phyloP scores from a whole-genome alignment of 1,140 invertebrate genomes.

The Platyura marginata region DNA sequence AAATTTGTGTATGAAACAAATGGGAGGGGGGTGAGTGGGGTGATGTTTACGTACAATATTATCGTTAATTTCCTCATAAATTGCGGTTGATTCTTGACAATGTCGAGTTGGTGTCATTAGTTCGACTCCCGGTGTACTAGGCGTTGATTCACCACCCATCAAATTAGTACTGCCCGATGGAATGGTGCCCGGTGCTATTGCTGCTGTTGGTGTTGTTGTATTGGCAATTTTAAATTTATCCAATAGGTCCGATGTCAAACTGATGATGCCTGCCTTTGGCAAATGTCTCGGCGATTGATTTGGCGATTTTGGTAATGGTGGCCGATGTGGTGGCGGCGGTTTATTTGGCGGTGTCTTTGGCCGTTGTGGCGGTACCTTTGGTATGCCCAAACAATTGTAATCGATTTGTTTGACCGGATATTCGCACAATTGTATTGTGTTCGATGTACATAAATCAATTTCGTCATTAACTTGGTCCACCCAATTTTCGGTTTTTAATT shows the following conservation, averaged over 20 bases:
- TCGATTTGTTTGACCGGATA: conserved; percentile 17
- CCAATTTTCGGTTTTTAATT: conserved; percentile 76
- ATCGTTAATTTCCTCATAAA: conserved; percentile 34
- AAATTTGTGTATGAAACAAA: neutral
- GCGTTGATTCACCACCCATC: conserved; percentile 6
- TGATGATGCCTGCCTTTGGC: conserved; percentile 23
- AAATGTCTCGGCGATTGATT: conserved; percentile 24
- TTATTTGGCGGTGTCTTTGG: conserved; percentile 35
- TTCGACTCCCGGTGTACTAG: conserved; percentile 11
- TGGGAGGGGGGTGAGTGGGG: neutral
- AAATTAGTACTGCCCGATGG: conserved; percentile 16
- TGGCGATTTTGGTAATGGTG: conserved; percentile 31
- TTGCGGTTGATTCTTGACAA: conserved; percentile 14
- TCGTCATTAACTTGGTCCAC: conserved; percentile 58
- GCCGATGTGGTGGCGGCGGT: conserved; percentile 30
- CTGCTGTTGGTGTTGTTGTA: conserved; percentile 6
- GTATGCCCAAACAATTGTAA: conserved; percentile 22
- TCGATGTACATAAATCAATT: conserved; percentile 63
- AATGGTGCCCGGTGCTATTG: neutral
- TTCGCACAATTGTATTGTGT: conserved; percentile 54
- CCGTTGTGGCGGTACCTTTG: conserved; percentile 27
- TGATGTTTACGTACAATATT: conserved; percentile 8
- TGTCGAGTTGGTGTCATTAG: conserved; percentile 13
- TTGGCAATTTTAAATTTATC: conserved; percentile 8
- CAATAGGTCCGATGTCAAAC: conserved; percentile 14